These are phyloP conservation scores for Cantharis rustica DNA, from an alignment of 2,888 invertebrate genomes.

Conservation along the genomic window DNA sequence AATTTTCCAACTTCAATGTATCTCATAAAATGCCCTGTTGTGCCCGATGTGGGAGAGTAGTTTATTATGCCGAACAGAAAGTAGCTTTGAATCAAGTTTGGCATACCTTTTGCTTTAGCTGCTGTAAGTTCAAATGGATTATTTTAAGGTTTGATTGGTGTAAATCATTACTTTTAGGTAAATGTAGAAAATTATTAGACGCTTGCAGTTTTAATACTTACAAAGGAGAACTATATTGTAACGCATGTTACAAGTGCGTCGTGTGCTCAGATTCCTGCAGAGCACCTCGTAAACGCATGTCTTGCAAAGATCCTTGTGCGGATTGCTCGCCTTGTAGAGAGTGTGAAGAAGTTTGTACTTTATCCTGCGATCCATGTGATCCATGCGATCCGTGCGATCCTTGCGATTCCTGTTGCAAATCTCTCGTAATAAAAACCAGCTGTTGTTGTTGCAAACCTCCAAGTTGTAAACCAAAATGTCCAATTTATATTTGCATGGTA, in stretches of 20 bases:
- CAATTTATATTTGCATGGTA: not conserved
- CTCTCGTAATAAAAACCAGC: not conserved
- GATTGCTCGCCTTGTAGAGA: not conserved
- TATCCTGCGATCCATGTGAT: not conserved
- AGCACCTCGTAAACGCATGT: not conserved
- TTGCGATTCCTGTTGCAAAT: not conserved
- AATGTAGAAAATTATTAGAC: constrained; percentile 49
- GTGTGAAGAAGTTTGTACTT: not conserved
- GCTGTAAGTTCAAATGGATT: constrained; percentile 41
- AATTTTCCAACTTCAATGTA: not conserved
- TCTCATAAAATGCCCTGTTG: constrained; percentile 38
- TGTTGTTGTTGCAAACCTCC: not conserved
- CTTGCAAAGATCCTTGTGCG: not conserved
- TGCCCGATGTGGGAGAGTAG: constrained; percentile 51
- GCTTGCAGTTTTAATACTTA: constrained; percentile 45
- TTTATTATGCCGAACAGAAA: constrained; percentile 51
- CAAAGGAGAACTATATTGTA: constrained; percentile 50
- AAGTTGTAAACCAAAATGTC: not conserved
- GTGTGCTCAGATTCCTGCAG: not conserved
- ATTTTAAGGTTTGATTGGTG: not conserved
- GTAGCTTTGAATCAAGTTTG: constrained; percentile 51
- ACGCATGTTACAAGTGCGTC: constrained; percentile 44
- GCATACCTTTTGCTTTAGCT: constrained; percentile 54
- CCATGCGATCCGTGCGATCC: not conserved
- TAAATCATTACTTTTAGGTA: constrained; percentile 39